A percentile compares a stretch with the other conserved stretches of the same genome.
Evolutionary conservation across 1,140 invertebrate genomes (phyloP).

Genomic region (Pseudomyrmex flavicornis): DNA sequence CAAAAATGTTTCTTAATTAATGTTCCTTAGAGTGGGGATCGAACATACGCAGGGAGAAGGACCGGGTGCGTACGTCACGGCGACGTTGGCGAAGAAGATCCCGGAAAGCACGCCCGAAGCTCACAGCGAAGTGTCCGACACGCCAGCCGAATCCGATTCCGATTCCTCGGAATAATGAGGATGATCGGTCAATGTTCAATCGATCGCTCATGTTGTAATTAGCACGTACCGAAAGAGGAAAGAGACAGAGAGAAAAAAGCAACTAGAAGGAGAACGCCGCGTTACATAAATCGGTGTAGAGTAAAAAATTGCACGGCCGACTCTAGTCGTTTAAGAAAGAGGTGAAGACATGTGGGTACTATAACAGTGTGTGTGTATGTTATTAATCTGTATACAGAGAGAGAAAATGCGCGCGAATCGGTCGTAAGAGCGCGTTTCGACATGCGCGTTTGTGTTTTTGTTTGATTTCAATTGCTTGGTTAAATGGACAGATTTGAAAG

Average conservation of each 20-base stretch:
- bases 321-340: constrained; percentile 55
- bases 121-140: constrained; percentile 72
- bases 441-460: too few relatives aligned
- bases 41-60: constrained; percentile 92
- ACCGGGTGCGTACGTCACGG: constrained; percentile 91
- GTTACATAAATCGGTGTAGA: constrained; percentile 34
- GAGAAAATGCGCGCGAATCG: constrained; percentile 55
- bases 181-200: neutral
- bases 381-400: constrained; percentile 53
- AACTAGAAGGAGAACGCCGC: neutral
- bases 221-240: neutral
- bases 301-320: constrained; percentile 25
- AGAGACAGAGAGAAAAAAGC: neutral
- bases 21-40: constrained; percentile 90
- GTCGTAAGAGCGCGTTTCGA: neutral
- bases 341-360: constrained; percentile 30
- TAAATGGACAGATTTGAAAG: too few relatives aligned
- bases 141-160: constrained; percentile 78
- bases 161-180: constrained; percentile 79
- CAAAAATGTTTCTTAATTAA: neutral
- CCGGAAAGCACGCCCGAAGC: constrained; percentile 70
- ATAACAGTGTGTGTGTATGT: constrained; percentile 18
- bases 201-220: constrained; percentile 43
- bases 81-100: constrained; percentile 86
- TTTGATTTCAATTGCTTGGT: too few relatives aligned